Evolutionary conservation across 2,888 invertebrate genomes (phyloP).

Genomic region (Trichogramma evanescens): DNA sequence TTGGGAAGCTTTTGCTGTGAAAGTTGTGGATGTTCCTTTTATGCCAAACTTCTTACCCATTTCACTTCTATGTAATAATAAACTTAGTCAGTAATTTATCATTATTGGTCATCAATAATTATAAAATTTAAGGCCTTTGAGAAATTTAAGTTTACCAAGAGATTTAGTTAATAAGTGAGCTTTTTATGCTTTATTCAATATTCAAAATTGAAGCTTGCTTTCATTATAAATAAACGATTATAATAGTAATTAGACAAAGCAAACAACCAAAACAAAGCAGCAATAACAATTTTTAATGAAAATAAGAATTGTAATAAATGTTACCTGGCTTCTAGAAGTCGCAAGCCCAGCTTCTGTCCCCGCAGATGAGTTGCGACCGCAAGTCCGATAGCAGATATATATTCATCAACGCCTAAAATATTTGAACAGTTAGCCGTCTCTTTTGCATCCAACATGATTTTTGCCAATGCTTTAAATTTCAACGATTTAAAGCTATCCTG

Average conservation of each 20-base stretch:
- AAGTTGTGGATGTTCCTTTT: conserved; percentile 28
- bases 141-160: too few species aligned
- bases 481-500: conserved; percentile 3
- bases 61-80: conserved; percentile 23
- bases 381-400: conserved; percentile 38
- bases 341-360: conserved; percentile 34
- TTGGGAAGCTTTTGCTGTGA: conserved; percentile 31
- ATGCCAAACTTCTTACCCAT: conserved; percentile 32
- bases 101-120: too few species aligned
- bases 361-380: conserved; percentile 35
- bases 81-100: too few species aligned
- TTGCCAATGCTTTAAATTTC: conserved; percentile 13
- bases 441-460: conserved; percentile 14
- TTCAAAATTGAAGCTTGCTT: too few species aligned
- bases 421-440: conserved; percentile 28
- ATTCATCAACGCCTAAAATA: conserved; percentile 31
- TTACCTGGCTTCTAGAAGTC: conserved; percentile 33
- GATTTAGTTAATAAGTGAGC: too few species aligned
- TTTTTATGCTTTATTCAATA: too few species aligned
- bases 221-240: too few species aligned
- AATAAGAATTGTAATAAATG: not conserved
- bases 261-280: not conserved
- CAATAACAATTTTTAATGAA: not conserved
- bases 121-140: too few species aligned
- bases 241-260: not conserved